Percentiles rank a stretch among this genome's conserved stretches.
phyloP scores from a whole-genome alignment of 2,888 invertebrate species.

The Marronus borbonicus region DNA sequence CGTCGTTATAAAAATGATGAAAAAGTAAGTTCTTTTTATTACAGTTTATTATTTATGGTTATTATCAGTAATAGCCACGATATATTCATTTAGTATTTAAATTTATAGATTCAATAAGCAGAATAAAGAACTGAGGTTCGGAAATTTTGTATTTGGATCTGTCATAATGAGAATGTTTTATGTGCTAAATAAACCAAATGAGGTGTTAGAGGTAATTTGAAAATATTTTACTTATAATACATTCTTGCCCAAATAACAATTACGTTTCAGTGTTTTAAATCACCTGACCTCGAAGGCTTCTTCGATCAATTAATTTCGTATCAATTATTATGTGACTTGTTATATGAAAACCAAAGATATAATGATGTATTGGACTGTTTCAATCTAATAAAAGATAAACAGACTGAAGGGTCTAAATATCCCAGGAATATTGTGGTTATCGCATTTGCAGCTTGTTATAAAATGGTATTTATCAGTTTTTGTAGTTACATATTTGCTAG shows the following conservation, averaged over 20 bases:
- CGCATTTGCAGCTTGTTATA: conserved; percentile 81
- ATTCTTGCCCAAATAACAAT: background rate
- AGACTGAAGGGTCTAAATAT: conserved; percentile 77
- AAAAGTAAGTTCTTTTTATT: conserved; percentile 72
- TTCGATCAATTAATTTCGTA: conserved; percentile 82
- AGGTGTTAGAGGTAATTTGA: conserved; percentile 75
- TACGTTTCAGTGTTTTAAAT: conserved; percentile 75
- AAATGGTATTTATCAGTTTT: conserved; percentile 74
- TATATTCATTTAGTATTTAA: background rate
- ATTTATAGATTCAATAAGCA: conserved; percentile 79
- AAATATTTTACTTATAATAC: conserved; percentile 25
- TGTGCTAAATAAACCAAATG: conserved; percentile 78
- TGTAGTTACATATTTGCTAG: background rate
- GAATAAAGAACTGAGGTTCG: conserved; percentile 81
- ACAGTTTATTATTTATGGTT: too few relatives aligned
- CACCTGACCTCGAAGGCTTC: conserved; percentile 76
- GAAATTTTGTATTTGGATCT: conserved; percentile 87
- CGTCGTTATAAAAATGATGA: conserved; percentile 79
- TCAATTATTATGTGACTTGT: conserved; percentile 80
- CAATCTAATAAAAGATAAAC: conserved; percentile 75
- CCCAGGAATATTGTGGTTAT: conserved; percentile 81
- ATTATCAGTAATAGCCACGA: background rate
- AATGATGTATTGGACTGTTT: conserved; percentile 78
- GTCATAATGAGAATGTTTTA: conserved; percentile 87
- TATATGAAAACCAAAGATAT: conserved; percentile 80